A percentile compares a stretch with the other conserved stretches of the same genome.
These are phyloP conservation scores for Acholoe squamosa DNA, from an alignment of 2,888 invertebrate species.

Conservation along the genomic window DNA sequence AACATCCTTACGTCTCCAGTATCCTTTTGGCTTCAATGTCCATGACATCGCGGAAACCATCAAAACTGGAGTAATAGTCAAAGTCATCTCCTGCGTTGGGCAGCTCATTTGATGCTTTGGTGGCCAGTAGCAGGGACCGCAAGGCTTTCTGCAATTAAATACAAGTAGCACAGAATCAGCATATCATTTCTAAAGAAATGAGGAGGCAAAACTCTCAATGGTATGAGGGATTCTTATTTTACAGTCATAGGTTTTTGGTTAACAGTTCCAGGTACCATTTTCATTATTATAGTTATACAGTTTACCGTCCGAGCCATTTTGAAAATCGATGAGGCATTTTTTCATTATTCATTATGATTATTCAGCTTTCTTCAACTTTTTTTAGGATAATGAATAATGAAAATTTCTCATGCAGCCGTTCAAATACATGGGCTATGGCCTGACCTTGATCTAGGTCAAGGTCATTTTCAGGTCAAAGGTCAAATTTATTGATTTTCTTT, in stretches of 20 bases:
- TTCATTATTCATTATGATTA: too few species aligned
- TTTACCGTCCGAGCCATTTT: too few species aligned
- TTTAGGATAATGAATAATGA: too few species aligned
- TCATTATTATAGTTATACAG: not conserved
- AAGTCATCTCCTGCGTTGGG: conserved; percentile 88
- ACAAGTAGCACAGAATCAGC: not conserved
- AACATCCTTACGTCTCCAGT: conserved; percentile 84
- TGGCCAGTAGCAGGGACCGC: conserved; percentile 65
- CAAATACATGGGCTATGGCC: too few species aligned
- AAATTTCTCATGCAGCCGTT: too few species aligned
- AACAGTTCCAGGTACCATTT: not conserved
- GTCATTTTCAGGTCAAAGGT: too few species aligned
- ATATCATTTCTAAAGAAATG: not conserved
- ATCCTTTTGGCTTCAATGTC: conserved; percentile 87
- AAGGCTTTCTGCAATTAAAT: conserved; percentile 64
- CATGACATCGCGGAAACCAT: conserved; percentile 88
- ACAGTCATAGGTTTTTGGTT: not conserved
- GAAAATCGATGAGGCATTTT: too few species aligned
- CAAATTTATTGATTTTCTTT: too few species aligned
- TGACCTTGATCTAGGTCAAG: too few species aligned
- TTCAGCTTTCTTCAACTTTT: not conserved
- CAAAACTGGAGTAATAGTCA: conserved; percentile 90
- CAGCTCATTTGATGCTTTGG: conserved; percentile 86
- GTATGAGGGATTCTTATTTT: not conserved
- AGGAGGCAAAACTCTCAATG: too few species aligned